Conservation (phyloP, 2,797 vertebrate species). For the Pteronotus mesoamericanus region DNA sequence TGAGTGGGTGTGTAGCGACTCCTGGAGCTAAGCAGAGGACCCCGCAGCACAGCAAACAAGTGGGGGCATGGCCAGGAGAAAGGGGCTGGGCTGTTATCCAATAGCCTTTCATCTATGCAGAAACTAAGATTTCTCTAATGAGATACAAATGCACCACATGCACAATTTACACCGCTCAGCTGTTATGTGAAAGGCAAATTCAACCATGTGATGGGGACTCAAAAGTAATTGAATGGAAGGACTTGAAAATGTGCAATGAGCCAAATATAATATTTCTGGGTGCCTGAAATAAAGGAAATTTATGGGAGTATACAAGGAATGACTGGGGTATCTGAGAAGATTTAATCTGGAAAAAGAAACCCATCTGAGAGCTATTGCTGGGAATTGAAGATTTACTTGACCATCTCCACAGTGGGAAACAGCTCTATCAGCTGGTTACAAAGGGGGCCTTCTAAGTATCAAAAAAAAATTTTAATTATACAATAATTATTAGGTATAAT, state of each 20-base stretch:
- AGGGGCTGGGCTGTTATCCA: rapidly evolving
- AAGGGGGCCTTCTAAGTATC: neutral
- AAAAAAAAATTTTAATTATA: neutral
- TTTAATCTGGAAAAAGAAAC: neutral
- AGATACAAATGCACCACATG: neutral
- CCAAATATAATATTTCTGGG: neutral
- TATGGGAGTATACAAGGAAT: neutral
- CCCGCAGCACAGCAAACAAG: neutral
- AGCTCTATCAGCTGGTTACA: neutral
- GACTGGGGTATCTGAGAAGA: neutral
- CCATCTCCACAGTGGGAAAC: neutral
- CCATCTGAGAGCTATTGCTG: neutral
- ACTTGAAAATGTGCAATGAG: neutral
- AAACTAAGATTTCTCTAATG: neutral
- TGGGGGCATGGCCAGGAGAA: rapidly evolving
- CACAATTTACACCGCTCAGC: neutral
- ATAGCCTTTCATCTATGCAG: neutral
- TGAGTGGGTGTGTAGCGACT: neutral
- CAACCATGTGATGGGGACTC: neutral
- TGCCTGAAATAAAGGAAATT: neutral
- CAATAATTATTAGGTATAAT: neutral
- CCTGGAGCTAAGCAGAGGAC: neutral
- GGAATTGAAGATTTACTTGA: neutral
- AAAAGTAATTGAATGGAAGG: neutral
- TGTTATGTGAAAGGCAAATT: neutral